These are phyloP conservation scores for Wiebesia pumilae DNA, from an alignment of 1,140 invertebrate genomes.

Conservation along the genomic window DNA sequence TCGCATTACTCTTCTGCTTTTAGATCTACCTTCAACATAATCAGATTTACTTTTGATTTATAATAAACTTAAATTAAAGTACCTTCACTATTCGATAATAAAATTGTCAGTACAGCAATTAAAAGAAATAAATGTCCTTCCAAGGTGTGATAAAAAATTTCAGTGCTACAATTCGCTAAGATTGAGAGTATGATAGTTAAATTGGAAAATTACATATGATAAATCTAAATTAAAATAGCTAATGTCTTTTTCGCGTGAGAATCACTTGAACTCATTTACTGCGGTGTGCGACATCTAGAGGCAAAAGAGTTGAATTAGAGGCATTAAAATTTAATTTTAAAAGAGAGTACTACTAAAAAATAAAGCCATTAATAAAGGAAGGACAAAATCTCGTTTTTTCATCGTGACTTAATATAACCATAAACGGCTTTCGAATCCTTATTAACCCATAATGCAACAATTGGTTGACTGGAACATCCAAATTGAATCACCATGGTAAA, in stretches of 20 bases:
- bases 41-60: no score
- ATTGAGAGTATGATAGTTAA: no score
- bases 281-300: no score
- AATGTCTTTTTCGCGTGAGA: neutral
- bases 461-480: neutral
- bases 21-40: no score
- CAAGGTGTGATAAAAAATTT: no score
- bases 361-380: neutral
- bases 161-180: no score
- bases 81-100: no score
- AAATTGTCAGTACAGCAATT: no score
- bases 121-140: no score
- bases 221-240: neutral
- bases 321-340: neutral
- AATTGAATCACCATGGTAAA: neutral
- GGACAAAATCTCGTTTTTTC: neutral
- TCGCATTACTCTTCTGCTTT: no score
- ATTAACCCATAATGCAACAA: neutral
- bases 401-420: neutral
- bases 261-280: neutral
- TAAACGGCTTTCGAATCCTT: neutral
- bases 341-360: neutral
- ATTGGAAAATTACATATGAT: neutral
- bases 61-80: no score
- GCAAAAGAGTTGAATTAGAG: neutral